Conservation (phyloP, 2,797 vertebrate species). For the Hozukius guyotensis region DNA sequence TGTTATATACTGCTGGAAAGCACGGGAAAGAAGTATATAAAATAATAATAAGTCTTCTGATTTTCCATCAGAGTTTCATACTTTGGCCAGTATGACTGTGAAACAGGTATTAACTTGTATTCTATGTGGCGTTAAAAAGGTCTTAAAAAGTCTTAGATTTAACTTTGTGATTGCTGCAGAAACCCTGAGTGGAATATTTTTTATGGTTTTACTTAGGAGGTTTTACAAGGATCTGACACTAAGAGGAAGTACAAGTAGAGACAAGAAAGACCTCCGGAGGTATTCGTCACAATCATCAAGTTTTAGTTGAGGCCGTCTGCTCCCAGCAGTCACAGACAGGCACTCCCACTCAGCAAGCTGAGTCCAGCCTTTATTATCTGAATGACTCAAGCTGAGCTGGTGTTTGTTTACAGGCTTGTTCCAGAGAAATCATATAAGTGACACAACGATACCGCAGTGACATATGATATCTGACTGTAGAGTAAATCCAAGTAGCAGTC, state of each 20-base stretch:
- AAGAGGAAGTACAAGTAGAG: constrained; percentile 30
- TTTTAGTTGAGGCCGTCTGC: neutral
- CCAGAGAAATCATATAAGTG: neutral
- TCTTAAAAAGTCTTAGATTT: neutral
- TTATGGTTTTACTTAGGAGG: neutral
- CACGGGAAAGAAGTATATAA: neutral
- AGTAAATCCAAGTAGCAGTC: neutral
- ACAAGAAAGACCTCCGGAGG: constrained; percentile 14
- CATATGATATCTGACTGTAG: neutral
- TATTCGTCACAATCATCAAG: neutral
- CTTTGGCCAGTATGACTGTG: neutral
- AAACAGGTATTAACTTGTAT: neutral
- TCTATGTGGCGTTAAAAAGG: neutral
- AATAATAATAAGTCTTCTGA: neutral
- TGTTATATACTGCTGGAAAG: neutral
- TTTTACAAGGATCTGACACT: neutral
- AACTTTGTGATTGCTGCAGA: neutral
- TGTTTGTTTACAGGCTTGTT: neutral
- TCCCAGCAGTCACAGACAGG: constrained; percentile 12
- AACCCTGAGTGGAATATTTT: neutral
- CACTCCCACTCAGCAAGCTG: constrained; percentile 42
- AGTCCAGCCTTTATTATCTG: constrained; percentile 41
- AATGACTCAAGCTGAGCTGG: constrained; percentile 60
- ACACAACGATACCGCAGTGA: neutral
- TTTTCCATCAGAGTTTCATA: neutral